These are phyloP conservation scores for Carlito syrichta DNA, from an alignment of 2,113 vertebrate species.

Conservation along the genomic window DNA sequence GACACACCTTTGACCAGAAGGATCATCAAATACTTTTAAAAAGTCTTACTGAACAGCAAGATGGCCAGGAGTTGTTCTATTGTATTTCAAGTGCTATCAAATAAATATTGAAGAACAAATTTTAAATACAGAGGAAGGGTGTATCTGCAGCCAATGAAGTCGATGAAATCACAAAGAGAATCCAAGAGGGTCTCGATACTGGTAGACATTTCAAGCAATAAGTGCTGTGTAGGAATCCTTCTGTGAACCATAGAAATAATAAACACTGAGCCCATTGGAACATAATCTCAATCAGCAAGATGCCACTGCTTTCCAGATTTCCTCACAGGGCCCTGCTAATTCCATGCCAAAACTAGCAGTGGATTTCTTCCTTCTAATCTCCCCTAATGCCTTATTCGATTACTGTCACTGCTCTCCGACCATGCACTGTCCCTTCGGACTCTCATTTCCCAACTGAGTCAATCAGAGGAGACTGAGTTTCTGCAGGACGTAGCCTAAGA, in stretches of 20 bases:
- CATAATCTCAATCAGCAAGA: constrained; percentile 85
- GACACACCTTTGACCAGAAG: background rate
- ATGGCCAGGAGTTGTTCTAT: background rate
- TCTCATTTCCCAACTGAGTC: constrained; percentile 82
- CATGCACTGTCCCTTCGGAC: constrained; percentile 85
- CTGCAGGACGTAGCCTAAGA: constrained; percentile 79
- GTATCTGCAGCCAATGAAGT: background rate
- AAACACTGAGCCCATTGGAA: constrained; percentile 82
- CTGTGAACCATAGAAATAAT: constrained; percentile 83
- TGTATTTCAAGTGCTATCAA: background rate
- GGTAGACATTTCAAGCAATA: constrained; percentile 62
- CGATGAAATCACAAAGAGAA: background rate
- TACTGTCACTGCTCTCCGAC: constrained; percentile 85
- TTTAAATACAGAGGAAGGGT: background rate
- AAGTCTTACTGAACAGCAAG: background rate
- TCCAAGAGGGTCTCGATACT: background rate
- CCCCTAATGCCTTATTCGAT: constrained; percentile 87
- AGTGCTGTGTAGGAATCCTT: constrained; percentile 77
- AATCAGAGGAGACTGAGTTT: constrained; percentile 81
- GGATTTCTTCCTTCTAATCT: constrained; percentile 89
- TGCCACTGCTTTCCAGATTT: constrained; percentile 85
- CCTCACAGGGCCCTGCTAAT: constrained; percentile 84
- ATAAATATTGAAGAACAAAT: background rate
- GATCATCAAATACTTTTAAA: background rate
- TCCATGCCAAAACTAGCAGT: constrained; percentile 88